A percentile compares a stretch with the other conserved stretches of the same genome.
phyloP scores from a whole-genome alignment of 2,888 invertebrate genomes.

The Noctua pronuba region DNA sequence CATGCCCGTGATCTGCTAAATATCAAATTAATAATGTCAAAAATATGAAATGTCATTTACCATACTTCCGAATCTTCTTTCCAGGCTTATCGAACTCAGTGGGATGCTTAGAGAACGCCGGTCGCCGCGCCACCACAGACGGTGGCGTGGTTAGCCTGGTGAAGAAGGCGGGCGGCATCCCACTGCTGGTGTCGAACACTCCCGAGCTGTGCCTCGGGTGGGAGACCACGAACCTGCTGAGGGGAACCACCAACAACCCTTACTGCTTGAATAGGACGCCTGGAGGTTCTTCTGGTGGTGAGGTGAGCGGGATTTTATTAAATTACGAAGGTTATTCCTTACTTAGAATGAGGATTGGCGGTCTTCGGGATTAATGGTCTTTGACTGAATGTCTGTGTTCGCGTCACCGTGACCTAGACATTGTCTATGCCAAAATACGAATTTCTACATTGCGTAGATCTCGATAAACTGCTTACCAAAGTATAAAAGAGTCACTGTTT shows the following conservation, averaged over 20 bases:
- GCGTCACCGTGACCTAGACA: background rate
- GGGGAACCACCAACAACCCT: slow-evolving; percentile 95
- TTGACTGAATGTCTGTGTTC: background rate
- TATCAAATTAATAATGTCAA: background rate
- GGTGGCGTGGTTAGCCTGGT: slow-evolving; percentile 92
- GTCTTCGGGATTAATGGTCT: background rate
- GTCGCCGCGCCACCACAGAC: slow-evolving; percentile 91
- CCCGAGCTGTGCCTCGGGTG: slow-evolving; percentile 97
- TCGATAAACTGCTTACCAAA: background rate
- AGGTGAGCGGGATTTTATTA: slow-evolving; percentile 89
- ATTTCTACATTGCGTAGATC: background rate
- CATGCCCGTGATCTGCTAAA: background rate
- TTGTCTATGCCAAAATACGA: background rate
- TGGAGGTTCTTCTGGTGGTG: slow-evolving; percentile 97
- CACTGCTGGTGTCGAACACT: slow-evolving; percentile 95
- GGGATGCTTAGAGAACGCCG: slow-evolving; percentile 90
- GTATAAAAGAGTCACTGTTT: background rate
- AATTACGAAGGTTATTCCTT: background rate
- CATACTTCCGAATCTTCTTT: background rate
- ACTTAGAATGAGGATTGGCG: background rate
- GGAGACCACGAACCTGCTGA: slow-evolving; percentile 95
- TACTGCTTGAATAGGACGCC: slow-evolving; percentile 93
- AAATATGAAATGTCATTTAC: background rate
- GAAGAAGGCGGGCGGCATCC: slow-evolving; percentile 94
- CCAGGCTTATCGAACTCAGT: slow-evolving; percentile 93